Conservation (phyloP, 1,140 invertebrate species). For the Zaprionus capensis region DNA sequence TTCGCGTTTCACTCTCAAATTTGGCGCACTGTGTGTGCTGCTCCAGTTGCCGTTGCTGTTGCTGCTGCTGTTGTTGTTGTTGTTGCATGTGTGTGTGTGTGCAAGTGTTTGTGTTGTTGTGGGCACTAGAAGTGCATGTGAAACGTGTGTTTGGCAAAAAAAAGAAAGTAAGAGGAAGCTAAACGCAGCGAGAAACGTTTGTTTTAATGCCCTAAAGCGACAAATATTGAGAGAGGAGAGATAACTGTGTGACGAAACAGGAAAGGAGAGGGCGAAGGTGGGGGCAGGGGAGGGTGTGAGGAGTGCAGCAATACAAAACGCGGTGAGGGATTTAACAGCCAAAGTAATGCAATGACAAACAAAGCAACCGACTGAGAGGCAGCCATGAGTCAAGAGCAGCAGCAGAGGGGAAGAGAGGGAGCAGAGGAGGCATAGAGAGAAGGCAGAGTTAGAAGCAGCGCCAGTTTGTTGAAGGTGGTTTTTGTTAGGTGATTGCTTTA, state of each 20-base stretch:
- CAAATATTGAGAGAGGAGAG: conserved; percentile 69
- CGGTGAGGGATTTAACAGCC: conserved; percentile 69
- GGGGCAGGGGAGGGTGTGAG: background rate
- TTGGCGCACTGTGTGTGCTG: conserved; percentile 40
- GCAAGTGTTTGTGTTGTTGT: conserved; percentile 33
- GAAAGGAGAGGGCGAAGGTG: background rate
- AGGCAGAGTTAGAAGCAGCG: background rate
- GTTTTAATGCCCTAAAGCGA: conserved; percentile 81
- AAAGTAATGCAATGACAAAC: conserved; percentile 82
- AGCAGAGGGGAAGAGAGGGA: background rate
- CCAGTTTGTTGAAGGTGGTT: conserved; percentile 8
- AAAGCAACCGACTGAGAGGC: conserved; percentile 57
- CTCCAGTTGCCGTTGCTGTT: conserved; percentile 18
- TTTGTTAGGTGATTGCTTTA: conserved; percentile 16
- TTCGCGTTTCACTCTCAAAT: conserved; percentile 66
- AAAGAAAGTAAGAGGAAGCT: conserved; percentile 42
- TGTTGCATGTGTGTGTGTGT: conserved; percentile 25
- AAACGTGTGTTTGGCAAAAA: conserved; percentile 52
- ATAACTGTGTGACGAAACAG: conserved; percentile 1
- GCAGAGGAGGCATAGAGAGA: background rate
- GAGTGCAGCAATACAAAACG: conserved; percentile 59
- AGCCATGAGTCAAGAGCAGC: conserved; percentile 47
- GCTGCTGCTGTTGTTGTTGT: background rate
- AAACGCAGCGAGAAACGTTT: conserved; percentile 76
- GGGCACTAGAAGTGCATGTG: conserved; percentile 69